These are phyloP conservation scores for Epinephelus awoara DNA, from an alignment of 2,797 vertebrate genomes.

Conservation along the genomic window DNA sequence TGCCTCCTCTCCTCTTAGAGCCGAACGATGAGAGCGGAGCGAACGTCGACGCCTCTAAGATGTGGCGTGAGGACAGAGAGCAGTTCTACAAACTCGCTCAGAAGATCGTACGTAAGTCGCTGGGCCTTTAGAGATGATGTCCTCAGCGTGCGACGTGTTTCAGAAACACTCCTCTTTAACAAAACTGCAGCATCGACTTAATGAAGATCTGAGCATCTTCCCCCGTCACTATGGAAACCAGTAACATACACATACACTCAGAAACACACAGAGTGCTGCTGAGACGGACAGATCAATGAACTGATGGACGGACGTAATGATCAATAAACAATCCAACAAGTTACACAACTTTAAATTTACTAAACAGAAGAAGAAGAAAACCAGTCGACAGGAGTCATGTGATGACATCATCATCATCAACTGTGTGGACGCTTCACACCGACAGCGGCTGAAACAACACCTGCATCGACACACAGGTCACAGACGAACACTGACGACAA, in stretches of 20 bases:
- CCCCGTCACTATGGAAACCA: conserved; percentile 37
- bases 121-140: conserved; percentile 87
- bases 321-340: too few relatives aligned
- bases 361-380: too few relatives aligned
- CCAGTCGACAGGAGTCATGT: too few relatives aligned
- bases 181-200: too few relatives aligned
- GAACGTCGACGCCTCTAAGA: conserved; percentile 97
- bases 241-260: conserved; percentile 17
- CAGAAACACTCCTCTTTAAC: not conserved
- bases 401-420: too few relatives aligned
- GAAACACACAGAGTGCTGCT: conserved; percentile 27
- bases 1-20: conserved; percentile 81
- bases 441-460: too few relatives aligned
- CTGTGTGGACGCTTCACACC: too few relatives aligned
- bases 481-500: too few relatives aligned
- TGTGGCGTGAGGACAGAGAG: conserved; percentile 97
- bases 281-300: conserved; percentile 28
- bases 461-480: too few relatives aligned
- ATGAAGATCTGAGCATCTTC: not conserved
- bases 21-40: conserved; percentile 98
- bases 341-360: too few relatives aligned
- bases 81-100: conserved; percentile 95
- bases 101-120: conserved; percentile 95
- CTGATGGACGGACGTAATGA: conserved; percentile 15
- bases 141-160: conserved; percentile 1